These are phyloP conservation scores for Microdon myrmicae DNA, from an alignment of 2,888 invertebrate species.

Conservation along the genomic window DNA sequence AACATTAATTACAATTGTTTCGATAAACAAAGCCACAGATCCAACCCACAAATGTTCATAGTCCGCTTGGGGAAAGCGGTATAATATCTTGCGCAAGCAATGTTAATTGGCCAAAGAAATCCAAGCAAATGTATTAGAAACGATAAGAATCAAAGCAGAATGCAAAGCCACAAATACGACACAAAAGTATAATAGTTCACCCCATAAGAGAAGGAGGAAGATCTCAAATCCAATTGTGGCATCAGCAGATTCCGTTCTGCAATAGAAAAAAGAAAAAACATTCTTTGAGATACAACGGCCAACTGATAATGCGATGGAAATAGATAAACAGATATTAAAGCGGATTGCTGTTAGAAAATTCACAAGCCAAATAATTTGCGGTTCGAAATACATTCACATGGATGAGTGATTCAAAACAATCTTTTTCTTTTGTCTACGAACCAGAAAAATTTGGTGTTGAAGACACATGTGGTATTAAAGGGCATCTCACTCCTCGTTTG, in stretches of 20 bases:
- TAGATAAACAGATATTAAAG: slow-evolving; percentile 8
- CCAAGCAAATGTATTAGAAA: slow-evolving; percentile 30
- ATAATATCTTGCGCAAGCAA: slow-evolving; percentile 25
- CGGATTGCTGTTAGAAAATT: slow-evolving; percentile 17
- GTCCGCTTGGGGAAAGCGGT: too few relatives aligned
- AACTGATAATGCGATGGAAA: slow-evolving; percentile 16
- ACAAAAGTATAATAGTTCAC: slow-evolving; percentile 56
- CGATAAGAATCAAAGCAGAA: slow-evolving; percentile 8
- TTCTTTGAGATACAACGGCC: slow-evolving; percentile 20
- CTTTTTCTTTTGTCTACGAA: slow-evolving; percentile 56
- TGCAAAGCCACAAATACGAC: slow-evolving; percentile 17
- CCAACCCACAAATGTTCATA: too few relatives aligned
- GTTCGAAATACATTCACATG: slow-evolving; percentile 9
- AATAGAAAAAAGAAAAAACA: slow-evolving; percentile 48
- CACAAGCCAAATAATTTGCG: slow-evolving; percentile 16
- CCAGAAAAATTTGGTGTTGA: slow-evolving; percentile 64
- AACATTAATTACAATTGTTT: too few relatives aligned
- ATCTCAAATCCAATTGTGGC: slow-evolving; percentile 61
- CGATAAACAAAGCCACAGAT: too few relatives aligned
- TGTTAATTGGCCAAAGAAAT: slow-evolving; percentile 18
- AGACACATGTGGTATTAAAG: slow-evolving; percentile 61
- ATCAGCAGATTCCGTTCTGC: slow-evolving; percentile 41
- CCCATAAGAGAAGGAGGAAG: slow-evolving; percentile 63
- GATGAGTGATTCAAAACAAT: slow-evolving; percentile 10
- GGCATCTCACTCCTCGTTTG: slow-evolving; percentile 33